Conservation (phyloP, 2,888 invertebrate species). For the Tuta absoluta region DNA sequence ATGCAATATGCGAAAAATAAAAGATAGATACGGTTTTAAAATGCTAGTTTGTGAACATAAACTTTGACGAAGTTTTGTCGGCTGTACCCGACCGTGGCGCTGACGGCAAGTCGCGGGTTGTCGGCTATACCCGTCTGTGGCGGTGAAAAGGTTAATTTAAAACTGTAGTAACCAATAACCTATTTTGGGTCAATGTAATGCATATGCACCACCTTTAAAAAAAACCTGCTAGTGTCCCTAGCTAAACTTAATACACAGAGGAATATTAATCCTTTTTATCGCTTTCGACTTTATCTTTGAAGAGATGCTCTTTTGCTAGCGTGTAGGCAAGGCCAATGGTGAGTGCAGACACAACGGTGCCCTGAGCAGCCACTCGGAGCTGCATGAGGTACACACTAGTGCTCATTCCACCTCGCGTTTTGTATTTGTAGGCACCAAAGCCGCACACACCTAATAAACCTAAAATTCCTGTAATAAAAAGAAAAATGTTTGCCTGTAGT, state of each 20-base stretch:
- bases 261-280: slow-evolving; percentile 53
- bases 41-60: no score
- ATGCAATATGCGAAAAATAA: no score
- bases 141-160: no score
- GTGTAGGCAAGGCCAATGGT: slow-evolving; percentile 86
- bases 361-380: slow-evolving; percentile 91
- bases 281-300: slow-evolving; percentile 52
- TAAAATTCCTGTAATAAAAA: slow-evolving; percentile 82
- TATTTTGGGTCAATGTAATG: no score
- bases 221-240: no score
- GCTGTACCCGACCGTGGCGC: no score
- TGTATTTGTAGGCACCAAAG: slow-evolving; percentile 88
- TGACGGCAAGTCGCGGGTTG: no score
- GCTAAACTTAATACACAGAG: neutral
- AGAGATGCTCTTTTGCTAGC: slow-evolving; percentile 81
- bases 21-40: no score
- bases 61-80: no score
- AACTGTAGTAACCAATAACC: no score
- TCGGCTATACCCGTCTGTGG: no score
- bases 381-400: slow-evolving; percentile 92
- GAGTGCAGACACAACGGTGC: slow-evolving; percentile 88
- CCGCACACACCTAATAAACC: slow-evolving; percentile 85
- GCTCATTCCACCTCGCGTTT: slow-evolving; percentile 87
- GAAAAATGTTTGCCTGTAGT: slow-evolving; percentile 20
- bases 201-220: no score